phyloP scores from a whole-genome alignment of 2,113 vertebrate genomes.

The Silurus glanis region DNA sequence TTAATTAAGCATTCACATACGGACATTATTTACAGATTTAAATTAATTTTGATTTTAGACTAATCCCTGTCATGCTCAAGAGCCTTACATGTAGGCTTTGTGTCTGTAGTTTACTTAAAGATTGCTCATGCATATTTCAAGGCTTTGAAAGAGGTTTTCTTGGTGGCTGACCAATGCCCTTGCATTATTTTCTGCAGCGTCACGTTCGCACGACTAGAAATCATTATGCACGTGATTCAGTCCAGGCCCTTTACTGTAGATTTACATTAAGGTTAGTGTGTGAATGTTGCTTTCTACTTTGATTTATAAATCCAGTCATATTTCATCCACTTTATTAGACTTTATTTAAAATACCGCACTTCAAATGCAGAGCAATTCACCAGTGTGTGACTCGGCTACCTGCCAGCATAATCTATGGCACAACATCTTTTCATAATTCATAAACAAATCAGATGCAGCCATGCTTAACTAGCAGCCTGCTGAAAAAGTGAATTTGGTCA shows the following conservation, averaged over 20 bases:
- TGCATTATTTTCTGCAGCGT: constrained; percentile 18
- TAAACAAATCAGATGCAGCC: neutral
- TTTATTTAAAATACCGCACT: neutral
- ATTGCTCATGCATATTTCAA: constrained; percentile 24
- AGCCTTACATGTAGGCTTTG: constrained; percentile 24
- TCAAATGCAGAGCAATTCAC: neutral
- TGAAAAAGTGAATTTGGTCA: neutral
- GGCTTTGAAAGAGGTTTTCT: constrained; percentile 31
- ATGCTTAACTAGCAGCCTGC: neutral
- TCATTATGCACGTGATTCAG: constrained; percentile 18
- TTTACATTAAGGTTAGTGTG: neutral
- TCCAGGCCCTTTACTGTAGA: neutral
- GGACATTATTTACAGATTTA: neutral
- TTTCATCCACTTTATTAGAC: neutral
- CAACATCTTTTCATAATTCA: constrained; percentile 15
- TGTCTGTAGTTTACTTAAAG: constrained; percentile 24
- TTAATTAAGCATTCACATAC: neutral
- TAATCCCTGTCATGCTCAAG: constrained; percentile 25
- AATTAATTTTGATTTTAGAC: constrained; percentile 23
- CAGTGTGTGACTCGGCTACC: neutral
- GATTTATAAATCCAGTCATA: neutral
- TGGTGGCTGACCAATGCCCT: constrained; percentile 28
- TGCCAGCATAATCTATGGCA: neutral
- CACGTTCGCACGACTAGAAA: constrained; percentile 29
- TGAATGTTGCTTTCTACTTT: neutral